phyloP scores from a whole-genome alignment of 2,888 invertebrate genomes.

The Diplolepis rosae region DNA sequence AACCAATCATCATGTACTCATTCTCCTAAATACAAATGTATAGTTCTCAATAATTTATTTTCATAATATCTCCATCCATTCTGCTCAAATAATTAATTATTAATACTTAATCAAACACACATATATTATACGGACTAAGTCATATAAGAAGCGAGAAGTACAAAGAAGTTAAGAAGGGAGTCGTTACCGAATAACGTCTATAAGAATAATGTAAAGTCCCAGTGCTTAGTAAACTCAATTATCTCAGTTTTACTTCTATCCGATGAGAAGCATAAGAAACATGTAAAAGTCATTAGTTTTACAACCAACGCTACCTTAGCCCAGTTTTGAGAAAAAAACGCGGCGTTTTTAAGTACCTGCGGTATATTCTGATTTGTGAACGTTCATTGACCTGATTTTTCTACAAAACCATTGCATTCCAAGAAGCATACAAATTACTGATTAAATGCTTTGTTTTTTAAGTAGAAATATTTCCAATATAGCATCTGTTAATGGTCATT shows the following conservation, averaged over 20 bases:
- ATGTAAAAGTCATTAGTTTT: conserved; percentile 48
- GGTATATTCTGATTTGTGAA: conserved; percentile 2
- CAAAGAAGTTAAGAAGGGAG: background rate
- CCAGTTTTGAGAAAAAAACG: conserved; percentile 38
- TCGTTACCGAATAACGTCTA: background rate
- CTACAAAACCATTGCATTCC: background rate
- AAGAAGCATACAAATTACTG: background rate
- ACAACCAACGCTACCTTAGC: conserved; percentile 51
- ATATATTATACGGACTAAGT: background rate
- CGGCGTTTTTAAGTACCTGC: background rate
- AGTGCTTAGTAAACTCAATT: too few relatives aligned
- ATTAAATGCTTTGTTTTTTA: too few relatives aligned
- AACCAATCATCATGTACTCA: too few relatives aligned
- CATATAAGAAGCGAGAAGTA: background rate
- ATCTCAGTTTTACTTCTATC: too few relatives aligned
- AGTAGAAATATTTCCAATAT: too few relatives aligned
- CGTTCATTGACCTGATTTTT: conserved; percentile 8
- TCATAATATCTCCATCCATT: too few relatives aligned
- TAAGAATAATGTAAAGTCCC: too few relatives aligned
- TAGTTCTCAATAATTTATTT: too few relatives aligned
- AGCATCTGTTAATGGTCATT: too few relatives aligned
- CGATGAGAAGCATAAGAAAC: conserved; percentile 21
- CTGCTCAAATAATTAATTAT: background rate
- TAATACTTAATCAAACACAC: background rate
- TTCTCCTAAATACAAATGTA: too few relatives aligned